These are phyloP conservation scores for Tethya wilhelma DNA, from an alignment of 37 sponge, comb jelly and placozoan genomes.

Conservation along the genomic window DNA sequence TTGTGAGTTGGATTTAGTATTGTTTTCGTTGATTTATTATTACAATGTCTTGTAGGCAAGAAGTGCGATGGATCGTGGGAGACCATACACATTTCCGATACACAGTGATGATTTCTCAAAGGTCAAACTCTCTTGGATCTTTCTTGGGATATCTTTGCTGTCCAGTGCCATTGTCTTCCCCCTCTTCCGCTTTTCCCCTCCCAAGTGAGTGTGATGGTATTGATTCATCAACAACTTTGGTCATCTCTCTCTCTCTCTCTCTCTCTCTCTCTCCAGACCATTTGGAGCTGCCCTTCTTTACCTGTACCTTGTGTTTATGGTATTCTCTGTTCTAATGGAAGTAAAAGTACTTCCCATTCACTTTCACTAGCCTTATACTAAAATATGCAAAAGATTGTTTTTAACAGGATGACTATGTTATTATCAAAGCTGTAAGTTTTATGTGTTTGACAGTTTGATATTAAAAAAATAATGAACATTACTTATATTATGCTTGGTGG, in stretches of 20 bases:
- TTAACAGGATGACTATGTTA: no score
- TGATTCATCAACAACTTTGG: no score
- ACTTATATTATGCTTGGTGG: no score
- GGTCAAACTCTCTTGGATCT: constrained; percentile 92
- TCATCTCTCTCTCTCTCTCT: no score
- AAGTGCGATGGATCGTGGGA: constrained; percentile 43
- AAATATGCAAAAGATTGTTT: no score
- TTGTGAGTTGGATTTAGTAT: constrained; percentile 52
- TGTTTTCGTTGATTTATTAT: not conserved
- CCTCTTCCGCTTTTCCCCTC: constrained; percentile 78
- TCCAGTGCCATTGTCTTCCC: constrained; percentile 71
- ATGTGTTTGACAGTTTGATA: no score
- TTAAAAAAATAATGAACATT: no score
- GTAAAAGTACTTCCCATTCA: no score
- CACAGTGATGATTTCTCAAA: constrained; percentile 27
- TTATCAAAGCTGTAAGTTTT: no score
- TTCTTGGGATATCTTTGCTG: constrained; percentile 73
- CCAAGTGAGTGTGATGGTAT: constrained; percentile 55
- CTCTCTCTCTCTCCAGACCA: constrained; percentile 39
- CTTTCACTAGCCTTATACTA: no score
- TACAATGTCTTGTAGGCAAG: constrained; percentile 33
- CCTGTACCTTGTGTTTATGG: constrained; percentile 78
- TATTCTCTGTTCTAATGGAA: constrained; percentile 71
- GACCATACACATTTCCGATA: constrained; percentile 43
- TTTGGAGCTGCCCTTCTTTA: constrained; percentile 75